Base-by-base conservation (phyloP, 1,140 invertebrate species). In the Helicoverpa zea region DNA sequence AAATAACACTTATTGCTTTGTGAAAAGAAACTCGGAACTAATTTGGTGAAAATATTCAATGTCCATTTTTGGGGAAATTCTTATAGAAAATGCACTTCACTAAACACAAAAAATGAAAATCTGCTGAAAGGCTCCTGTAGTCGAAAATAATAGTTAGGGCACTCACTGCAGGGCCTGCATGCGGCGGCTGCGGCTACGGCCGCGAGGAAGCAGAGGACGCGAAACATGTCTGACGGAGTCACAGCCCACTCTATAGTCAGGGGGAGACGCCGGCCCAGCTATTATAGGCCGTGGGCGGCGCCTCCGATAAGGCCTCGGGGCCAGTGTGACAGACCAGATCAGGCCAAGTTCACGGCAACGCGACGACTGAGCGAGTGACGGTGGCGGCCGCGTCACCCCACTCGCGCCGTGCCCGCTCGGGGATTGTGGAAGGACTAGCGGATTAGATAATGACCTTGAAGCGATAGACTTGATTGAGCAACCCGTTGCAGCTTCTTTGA, bases 201-300 rank as follows among this genome's bases (percentile, higher is more conserved):
- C 83, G 88, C 89, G 83, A 94, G 87, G 83, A 94, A 86, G 84
- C 87, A 90, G 89, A 93, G 81, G 82, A 86, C 84, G 84, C 91
- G 92, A 81, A 94, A 90, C 92, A 93, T 94, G 90, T 91, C 91
- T 91, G 91, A 70, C 88, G 91, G 87, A 88, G 93, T 88, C 86
- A 86, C 85, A 86, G 85, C 80, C 88, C 83, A 88, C 83, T 93
- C 90, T 94, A 91, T 90, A 93, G 89, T 87, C 87, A 86, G 83
- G 86, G 86, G 89, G 92, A 92, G 92, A 89, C 93, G 92, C 93
- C 92, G 89, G 88, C 92, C 90, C 91, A 89, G 87, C 92, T 94
- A 94, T 94, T 94, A 94, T 94, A 94, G 92, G 91, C 91, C 91
- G 93, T 88, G 89, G 91, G 91, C 91, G 91, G 89, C 92, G 92